Conservation (phyloP, 2,888 invertebrate genomes). For the Candidula unifasciata region DNA sequence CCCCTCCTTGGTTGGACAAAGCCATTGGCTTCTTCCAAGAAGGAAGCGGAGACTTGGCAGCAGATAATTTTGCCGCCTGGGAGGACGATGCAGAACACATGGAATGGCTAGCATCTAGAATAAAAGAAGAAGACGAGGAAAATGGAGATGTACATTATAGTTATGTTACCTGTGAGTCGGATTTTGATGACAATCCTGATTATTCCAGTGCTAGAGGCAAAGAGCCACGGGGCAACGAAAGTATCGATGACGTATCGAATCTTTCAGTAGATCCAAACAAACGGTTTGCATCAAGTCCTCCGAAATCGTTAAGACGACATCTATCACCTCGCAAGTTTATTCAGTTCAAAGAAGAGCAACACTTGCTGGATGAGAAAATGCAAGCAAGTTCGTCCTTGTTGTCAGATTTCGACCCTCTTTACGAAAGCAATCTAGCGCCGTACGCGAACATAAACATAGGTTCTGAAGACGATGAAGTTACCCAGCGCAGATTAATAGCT, state of each 20-base stretch:
- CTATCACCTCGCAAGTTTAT: neutral
- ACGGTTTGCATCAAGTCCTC: neutral
- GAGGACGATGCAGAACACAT: constrained; percentile 27
- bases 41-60: neutral
- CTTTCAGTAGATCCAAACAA: neutral
- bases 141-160: no score
- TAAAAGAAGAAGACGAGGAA: constrained; percentile 3
- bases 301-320: neutral
- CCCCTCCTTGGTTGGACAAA: constrained; percentile 16
- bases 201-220: neutral
- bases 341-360: neutral
- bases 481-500: neutral
- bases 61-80: neutral
- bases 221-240: no score
- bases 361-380: neutral
- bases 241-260: neutral
- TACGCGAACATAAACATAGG: neutral
- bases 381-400: neutral
- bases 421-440: constrained; percentile 1
- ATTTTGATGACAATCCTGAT: neutral
- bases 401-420: neutral
- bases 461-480: neutral
- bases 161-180: neutral
- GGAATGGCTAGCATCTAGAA: constrained; percentile 27
- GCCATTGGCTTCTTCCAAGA: neutral